Evolutionary conservation across 2,797 vertebrate genomes (phyloP).

Genomic region (Rousettus madagascariensis): DNA sequence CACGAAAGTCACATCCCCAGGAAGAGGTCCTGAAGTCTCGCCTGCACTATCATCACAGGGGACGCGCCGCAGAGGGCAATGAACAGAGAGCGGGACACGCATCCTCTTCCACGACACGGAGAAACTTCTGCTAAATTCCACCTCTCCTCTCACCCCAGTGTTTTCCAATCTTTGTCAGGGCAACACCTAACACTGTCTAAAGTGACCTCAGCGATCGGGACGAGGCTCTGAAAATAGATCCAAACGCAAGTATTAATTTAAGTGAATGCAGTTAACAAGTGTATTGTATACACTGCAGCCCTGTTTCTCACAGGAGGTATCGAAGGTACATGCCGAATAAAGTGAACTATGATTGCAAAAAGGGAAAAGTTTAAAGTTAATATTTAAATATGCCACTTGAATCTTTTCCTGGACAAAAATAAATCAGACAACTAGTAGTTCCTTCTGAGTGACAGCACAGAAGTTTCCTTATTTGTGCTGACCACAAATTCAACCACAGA

Average conservation of each 20-base stretch:
- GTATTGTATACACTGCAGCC: not conserved
- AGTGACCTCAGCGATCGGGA: not conserved
- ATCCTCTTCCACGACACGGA: not conserved
- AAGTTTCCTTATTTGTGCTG: slow-evolving; percentile 13
- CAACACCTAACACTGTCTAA: not conserved
- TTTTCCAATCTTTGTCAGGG: not conserved
- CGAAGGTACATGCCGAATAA: not conserved
- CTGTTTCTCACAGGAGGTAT: not conserved
- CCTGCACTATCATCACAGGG: not conserved
- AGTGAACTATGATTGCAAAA: not conserved
- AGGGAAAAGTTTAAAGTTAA: not conserved
- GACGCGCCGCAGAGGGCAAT: not conserved
- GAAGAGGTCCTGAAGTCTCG: not conserved
- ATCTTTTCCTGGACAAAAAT: slow-evolving; percentile 25
- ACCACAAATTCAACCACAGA: not conserved
- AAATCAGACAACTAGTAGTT: not conserved
- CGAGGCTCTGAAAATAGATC: not conserved
- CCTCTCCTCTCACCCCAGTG: not conserved
- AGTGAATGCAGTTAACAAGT: not conserved
- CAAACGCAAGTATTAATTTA: not conserved
- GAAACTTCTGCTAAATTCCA: not conserved
- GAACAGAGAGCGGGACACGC: not conserved
- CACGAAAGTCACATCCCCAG: not conserved
- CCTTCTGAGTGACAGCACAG: not conserved
- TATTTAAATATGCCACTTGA: not conserved